Percentiles rank a stretch among this genome's conserved stretches.
These are phyloP conservation scores for Lathamus discolor DNA, from an alignment of 2,113 vertebrate species.

Conservation along the genomic window DNA sequence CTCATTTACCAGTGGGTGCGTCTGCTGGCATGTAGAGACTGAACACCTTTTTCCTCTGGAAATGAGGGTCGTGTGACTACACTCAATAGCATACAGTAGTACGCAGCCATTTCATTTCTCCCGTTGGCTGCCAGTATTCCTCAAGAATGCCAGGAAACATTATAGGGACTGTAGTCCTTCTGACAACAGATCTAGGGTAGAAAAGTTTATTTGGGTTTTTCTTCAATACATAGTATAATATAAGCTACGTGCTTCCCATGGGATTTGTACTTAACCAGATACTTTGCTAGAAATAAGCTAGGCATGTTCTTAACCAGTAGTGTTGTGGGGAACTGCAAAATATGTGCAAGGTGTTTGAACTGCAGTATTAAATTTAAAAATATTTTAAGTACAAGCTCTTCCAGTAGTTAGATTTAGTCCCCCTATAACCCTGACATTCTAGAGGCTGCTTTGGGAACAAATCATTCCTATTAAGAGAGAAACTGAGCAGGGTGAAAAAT, in stretches of 20 bases:
- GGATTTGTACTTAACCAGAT: neutral
- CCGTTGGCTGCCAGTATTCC: neutral
- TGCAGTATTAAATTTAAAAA: neutral
- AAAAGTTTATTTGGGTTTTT: neutral
- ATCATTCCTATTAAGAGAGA: neutral
- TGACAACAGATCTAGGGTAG: neutral
- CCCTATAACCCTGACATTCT: neutral
- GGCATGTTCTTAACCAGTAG: neutral
- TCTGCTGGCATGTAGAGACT: neutral
- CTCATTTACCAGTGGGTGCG: neutral
- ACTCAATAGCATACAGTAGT: neutral
- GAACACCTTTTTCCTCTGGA: neutral
- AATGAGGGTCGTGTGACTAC: neutral
- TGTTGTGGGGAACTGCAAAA: neutral
- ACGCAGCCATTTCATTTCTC: neutral
- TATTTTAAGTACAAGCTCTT: neutral
- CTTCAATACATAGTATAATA: neutral
- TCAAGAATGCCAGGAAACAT: neutral
- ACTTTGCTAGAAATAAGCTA: neutral
- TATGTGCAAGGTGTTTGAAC: neutral
- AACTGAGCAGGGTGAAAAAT: neutral
- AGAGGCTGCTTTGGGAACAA: neutral
- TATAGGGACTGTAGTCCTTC: neutral
- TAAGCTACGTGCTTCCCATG: neutral
- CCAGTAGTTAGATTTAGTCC: neutral